Conservation (phyloP, 2,888 invertebrate genomes). For the Eremobia ochroleuca region DNA sequence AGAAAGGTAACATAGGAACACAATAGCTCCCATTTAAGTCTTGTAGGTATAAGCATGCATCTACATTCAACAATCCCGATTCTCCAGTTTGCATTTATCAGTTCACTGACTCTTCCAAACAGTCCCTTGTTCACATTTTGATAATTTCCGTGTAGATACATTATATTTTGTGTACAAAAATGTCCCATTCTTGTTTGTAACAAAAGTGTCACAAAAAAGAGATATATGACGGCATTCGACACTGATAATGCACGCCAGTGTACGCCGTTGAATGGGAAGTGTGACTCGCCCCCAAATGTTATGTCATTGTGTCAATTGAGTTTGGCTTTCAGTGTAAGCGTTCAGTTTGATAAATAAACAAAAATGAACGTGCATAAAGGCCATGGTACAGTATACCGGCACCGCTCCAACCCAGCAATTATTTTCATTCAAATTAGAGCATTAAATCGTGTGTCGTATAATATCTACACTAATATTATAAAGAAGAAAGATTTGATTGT, state of each 20-base stretch:
- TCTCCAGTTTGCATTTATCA: not conserved
- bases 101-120: not conserved
- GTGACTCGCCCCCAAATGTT: slow-evolving; percentile 41
- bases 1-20: not conserved
- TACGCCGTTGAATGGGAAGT: slow-evolving; percentile 29
- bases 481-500: too few relatives aligned
- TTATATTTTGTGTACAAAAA: slow-evolving; percentile 4
- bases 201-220: slow-evolving; percentile 23
- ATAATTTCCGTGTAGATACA: not conserved
- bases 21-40: not conserved
- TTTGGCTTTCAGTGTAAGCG: slow-evolving; percentile 39
- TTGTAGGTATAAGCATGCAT: not conserved
- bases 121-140: not conserved
- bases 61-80: not conserved
- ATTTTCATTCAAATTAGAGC: too few relatives aligned
- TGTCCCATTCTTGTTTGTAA: slow-evolving; percentile 2
- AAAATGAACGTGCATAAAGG: slow-evolving; percentile 1
- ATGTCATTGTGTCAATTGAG: slow-evolving; percentile 35
- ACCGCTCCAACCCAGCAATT: too few relatives aligned
- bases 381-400: too few relatives aligned
- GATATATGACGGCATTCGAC: slow-evolving; percentile 33
- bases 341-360: slow-evolving; percentile 22
- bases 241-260: slow-evolving; percentile 40
- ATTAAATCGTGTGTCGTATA: too few relatives aligned
- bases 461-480: too few relatives aligned